phyloP scores from a whole-genome alignment of 37 sponge, comb jelly and placozoan species.

The Halichondria panicea region DNA sequence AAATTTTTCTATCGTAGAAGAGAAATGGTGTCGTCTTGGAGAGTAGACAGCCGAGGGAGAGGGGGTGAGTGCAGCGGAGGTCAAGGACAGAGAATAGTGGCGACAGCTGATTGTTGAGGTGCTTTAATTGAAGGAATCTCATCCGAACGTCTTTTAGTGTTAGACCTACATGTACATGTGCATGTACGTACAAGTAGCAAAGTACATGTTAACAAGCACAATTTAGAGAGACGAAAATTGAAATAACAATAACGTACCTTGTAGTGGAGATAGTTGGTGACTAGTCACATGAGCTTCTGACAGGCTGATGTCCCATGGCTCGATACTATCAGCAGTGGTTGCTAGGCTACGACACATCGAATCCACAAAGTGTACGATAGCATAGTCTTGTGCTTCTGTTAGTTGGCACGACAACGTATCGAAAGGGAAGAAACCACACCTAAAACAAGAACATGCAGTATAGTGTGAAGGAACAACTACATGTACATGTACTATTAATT shows the following conservation, averaged over 20 bases:
- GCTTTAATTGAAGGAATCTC: constrained; percentile 71
- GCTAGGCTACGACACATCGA: constrained; percentile 50
- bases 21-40: constrained; percentile 39
- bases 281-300: constrained; percentile 32
- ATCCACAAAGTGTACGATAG: constrained; percentile 77
- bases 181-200: too few relatives aligned
- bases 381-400: constrained; percentile 53
- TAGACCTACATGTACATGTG: constrained; percentile 24
- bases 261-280: constrained; percentile 63
- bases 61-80: constrained; percentile 52
- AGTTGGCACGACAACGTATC: background rate
- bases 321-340: constrained; percentile 41
- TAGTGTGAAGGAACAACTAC: background rate
- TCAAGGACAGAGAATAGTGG: constrained; percentile 70
- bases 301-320: constrained; percentile 70
- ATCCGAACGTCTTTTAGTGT: constrained; percentile 55
- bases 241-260: constrained; percentile 25
- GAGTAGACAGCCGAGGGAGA: constrained; percentile 63
- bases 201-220: background rate
- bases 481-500: background rate
- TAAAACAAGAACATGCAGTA: background rate
- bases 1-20: constrained; percentile 85
- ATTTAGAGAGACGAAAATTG: background rate
- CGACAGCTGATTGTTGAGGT: constrained; percentile 66
- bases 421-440: background rate